phyloP scores from a whole-genome alignment of 2,888 invertebrate species.

The Platycheirus rosarum region DNA sequence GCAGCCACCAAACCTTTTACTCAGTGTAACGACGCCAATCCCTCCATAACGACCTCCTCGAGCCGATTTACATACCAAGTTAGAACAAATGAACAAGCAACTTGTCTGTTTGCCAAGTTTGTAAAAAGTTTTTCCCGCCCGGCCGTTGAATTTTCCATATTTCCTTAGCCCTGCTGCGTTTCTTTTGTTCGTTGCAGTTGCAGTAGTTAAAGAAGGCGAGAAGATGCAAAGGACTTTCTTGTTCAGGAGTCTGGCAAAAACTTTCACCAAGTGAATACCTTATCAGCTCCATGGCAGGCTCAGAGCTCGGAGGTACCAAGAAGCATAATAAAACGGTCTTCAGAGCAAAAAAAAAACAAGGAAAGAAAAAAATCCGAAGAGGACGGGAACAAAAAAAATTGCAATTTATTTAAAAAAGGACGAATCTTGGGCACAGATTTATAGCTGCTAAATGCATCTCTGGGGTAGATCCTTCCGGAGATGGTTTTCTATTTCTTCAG shows the following conservation, averaged over 20 bases:
- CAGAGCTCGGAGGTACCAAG: slow-evolving; percentile 35
- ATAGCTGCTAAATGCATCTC: slow-evolving; percentile 70
- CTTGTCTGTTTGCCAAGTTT: slow-evolving; percentile 69
- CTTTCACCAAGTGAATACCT: slow-evolving; percentile 64
- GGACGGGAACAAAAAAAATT: neutral
- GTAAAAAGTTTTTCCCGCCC: slow-evolving; percentile 44
- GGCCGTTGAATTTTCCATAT: slow-evolving; percentile 3
- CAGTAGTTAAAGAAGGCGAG: slow-evolving; percentile 4
- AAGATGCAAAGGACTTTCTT: slow-evolving; percentile 36
- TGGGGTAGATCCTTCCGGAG: slow-evolving; percentile 40
- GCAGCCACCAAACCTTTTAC: slow-evolving; percentile 4
- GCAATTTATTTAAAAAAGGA: slow-evolving; percentile 32
- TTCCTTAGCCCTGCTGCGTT: neutral
- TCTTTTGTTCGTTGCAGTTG: slow-evolving; percentile 20
- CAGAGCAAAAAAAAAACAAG: slow-evolving; percentile 23
- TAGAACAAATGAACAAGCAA: slow-evolving; percentile 66
- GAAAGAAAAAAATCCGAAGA: slow-evolving; percentile 17
- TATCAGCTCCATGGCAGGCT: slow-evolving; percentile 64
- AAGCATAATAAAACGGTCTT: slow-evolving; percentile 48
- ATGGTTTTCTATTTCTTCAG: slow-evolving; percentile 55
- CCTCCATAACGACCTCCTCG: neutral
- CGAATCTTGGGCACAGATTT: slow-evolving; percentile 56
- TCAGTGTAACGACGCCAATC: no score
- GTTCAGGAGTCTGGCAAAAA: slow-evolving; percentile 42
- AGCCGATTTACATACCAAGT: slow-evolving; percentile 56